phyloP scores from a whole-genome alignment of 2,888 invertebrate genomes.

The Leucoma salicis region DNA sequence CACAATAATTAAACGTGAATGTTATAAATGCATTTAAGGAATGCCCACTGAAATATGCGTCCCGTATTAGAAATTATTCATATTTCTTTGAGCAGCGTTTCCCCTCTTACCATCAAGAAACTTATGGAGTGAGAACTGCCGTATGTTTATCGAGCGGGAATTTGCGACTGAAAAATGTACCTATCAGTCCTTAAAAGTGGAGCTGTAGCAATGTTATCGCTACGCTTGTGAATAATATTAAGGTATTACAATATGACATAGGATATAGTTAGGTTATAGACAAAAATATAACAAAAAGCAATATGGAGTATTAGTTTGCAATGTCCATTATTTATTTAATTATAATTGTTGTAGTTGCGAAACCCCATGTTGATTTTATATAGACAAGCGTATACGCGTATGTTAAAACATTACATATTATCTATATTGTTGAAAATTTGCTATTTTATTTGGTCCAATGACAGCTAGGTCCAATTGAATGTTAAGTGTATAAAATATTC shows the following conservation, averaged over 20 bases:
- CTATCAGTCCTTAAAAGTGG: not conserved
- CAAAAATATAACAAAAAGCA: not conserved
- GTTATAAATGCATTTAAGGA: no score
- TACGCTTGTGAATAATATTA: not conserved
- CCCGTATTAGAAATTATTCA: no score
- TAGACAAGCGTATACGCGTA: constrained; percentile 33
- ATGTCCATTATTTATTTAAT: constrained; percentile 1
- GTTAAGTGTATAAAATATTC: constrained; percentile 36
- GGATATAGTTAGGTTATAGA: constrained; percentile 1
- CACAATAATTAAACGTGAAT: no score
- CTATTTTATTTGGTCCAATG: constrained; percentile 77
- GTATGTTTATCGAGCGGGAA: no score
- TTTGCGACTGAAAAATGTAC: no score
- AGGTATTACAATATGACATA: constrained; percentile 1
- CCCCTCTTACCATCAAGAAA: no score
- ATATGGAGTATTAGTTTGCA: constrained; percentile 1
- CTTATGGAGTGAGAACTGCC: no score
- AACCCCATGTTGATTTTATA: constrained; percentile 18
- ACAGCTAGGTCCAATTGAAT: constrained; percentile 68
- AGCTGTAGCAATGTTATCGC: not conserved
- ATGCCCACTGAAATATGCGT: no score
- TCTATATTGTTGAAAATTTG: constrained; percentile 74
- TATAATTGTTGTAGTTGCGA: constrained; percentile 1
- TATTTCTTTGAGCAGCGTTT: no score
- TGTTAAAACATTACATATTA: constrained; percentile 55